These are phyloP conservation scores for Acanthosepion lycidas DNA, from an alignment of 2,888 invertebrate genomes.

Conservation along the genomic window DNA sequence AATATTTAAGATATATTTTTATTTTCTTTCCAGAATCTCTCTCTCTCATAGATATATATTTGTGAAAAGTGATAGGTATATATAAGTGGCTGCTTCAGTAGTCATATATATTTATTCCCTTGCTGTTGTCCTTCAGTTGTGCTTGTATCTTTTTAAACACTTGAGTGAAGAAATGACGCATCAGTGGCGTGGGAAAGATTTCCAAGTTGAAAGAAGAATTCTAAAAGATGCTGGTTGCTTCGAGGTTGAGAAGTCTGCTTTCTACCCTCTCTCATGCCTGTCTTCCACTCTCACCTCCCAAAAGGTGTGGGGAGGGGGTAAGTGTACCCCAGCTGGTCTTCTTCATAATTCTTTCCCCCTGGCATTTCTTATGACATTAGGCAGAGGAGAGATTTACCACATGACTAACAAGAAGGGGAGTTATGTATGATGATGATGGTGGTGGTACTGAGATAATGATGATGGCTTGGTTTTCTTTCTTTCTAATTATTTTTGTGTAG, in stretches of 20 bases:
- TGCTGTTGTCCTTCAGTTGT: background rate
- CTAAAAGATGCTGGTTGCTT: background rate
- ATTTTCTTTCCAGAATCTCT: too few relatives aligned
- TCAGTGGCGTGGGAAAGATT: background rate
- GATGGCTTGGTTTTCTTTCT: background rate
- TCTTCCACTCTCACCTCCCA: background rate
- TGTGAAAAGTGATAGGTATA: too few relatives aligned
- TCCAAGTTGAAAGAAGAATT: background rate
- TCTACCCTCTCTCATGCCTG: background rate
- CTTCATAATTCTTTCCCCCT: background rate
- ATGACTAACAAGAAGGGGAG: background rate
- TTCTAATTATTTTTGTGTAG: background rate
- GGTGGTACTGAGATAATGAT: background rate
- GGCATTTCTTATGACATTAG: background rate
- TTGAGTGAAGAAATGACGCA: slow-evolving; percentile 20
- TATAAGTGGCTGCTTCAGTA: too few relatives aligned
- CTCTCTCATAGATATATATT: too few relatives aligned
- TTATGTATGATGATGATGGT: too few relatives aligned
- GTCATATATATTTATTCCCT: background rate
- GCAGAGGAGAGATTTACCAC: slow-evolving; percentile 4
- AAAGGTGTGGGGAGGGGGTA: background rate
- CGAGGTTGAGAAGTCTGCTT: background rate
- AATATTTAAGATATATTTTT: too few relatives aligned
- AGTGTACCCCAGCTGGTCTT: background rate
- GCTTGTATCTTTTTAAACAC: background rate